Conservation (phyloP, 2,797 vertebrate genomes). For the Pantherophis vulpinus region DNA sequence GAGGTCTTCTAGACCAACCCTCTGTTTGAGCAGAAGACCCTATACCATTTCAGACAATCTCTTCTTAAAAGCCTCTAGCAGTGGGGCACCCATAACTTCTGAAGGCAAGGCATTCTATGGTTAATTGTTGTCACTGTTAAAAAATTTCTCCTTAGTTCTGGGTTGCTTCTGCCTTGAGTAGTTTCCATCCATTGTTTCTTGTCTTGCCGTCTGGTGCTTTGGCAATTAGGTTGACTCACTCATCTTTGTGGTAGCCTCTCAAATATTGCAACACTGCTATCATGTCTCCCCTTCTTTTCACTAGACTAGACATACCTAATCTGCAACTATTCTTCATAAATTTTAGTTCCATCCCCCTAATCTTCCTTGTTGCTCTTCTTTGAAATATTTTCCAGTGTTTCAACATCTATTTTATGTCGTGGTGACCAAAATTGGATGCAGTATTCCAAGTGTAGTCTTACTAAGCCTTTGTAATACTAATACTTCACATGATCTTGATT, state of each 20-base stretch:
- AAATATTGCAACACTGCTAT: neutral
- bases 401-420: too few relatives aligned
- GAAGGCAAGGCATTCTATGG: neutral
- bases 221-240: neutral
- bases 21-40: neutral
- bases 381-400: too few relatives aligned
- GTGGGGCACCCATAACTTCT: neutral
- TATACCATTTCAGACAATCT: neutral
- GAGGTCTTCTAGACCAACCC: neutral
- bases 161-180: neutral
- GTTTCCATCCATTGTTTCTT: neutral
- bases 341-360: neutral
- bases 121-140: neutral
- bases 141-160: neutral
- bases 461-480: neutral
- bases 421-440: neutral
- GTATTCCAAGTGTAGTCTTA: neutral
- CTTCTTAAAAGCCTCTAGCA: neutral
- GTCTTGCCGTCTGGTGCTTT: neutral
- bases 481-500: neutral
- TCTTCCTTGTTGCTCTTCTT: neutral
- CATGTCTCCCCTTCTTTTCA: neutral
- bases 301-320: neutral
- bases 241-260: neutral
- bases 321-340: neutral